Evolutionary conservation across 2,797 vertebrate species (phyloP).

Genomic region (Sebastes nivosus): DNA sequence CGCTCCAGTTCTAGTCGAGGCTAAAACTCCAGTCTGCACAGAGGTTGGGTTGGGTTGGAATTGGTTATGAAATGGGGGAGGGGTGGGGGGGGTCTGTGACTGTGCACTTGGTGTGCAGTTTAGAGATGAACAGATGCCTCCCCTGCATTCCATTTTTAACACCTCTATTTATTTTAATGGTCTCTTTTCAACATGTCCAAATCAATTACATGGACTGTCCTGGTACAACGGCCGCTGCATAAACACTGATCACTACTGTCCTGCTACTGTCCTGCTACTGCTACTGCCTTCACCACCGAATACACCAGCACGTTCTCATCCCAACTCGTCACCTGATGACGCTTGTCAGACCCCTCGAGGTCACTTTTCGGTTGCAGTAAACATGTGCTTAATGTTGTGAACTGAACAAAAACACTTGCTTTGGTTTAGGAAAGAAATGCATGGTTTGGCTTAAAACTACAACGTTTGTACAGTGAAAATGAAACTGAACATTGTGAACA

Average conservation of each 20-base stretch:
- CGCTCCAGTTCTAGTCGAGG: too few species aligned
- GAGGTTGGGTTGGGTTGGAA: too few species aligned
- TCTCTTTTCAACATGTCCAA: conserved; percentile 62
- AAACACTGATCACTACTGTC: neutral
- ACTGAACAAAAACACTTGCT: too few species aligned
- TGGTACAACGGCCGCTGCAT: conserved; percentile 47
- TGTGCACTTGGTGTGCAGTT: conserved; percentile 60
- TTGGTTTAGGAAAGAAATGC: too few species aligned
- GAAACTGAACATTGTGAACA: too few species aligned
- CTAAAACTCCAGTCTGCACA: neutral
- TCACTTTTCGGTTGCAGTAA: too few species aligned
- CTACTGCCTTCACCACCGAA: neutral
- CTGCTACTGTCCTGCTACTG: neutral
- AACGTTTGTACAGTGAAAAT: too few species aligned
- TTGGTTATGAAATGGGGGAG: too few species aligned
- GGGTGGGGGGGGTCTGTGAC: conserved; percentile 19
- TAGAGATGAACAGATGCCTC: conserved; percentile 72
- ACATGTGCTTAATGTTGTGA: too few species aligned
- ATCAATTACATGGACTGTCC: conserved; percentile 65
- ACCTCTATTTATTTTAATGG: conserved; percentile 42
- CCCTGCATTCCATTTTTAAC: conserved; percentile 47
- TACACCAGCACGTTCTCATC: neutral
- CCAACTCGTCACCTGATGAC: too few species aligned
- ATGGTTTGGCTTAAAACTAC: too few species aligned
- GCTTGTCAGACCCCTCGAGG: too few species aligned